A percentile compares a stretch with the other conserved stretches of the same genome.
Conservation (phyloP, 1,140 invertebrate genomes). For the Drosophila baimaii region DNA sequence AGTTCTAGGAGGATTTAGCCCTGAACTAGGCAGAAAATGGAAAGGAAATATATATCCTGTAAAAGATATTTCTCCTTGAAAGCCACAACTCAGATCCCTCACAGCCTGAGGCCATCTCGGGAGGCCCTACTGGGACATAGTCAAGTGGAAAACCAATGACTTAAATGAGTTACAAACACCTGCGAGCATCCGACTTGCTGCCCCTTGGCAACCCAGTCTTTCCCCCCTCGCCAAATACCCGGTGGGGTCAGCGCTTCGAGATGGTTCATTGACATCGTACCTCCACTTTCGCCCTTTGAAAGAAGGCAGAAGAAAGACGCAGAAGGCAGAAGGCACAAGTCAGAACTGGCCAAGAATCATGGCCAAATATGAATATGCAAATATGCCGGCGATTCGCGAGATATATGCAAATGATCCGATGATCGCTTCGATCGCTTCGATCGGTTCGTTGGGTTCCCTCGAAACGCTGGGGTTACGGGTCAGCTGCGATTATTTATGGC, state of each 20-base stretch:
- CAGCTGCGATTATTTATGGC: conserved; percentile 74
- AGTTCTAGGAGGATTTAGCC: too few species aligned
- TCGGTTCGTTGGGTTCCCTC: too few species aligned
- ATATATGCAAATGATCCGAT: conserved; percentile 35
- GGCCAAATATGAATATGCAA: conserved; percentile 69
- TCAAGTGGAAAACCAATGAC: too few species aligned
- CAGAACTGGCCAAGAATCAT: conserved; percentile 25
- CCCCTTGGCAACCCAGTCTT: too few species aligned
- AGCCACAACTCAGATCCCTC: too few species aligned
- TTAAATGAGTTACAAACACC: too few species aligned
- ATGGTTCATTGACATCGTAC: conserved; percentile 64
- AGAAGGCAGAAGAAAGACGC: background rate
- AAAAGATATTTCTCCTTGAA: too few species aligned
- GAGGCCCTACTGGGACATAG: too few species aligned
- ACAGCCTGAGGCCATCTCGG: too few species aligned
- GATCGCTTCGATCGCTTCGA: conserved; percentile 44
- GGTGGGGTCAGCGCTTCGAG: conserved; percentile 20
- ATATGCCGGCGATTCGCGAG: conserved; percentile 55
- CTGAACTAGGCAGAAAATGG: too few species aligned
- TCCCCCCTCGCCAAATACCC: background rate
- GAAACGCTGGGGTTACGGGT: conserved; percentile 41
- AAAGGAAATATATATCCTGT: too few species aligned
- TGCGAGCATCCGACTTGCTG: too few species aligned
- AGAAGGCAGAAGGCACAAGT: background rate
- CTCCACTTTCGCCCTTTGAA: conserved; percentile 73